These are phyloP conservation scores for Drosophila lutescens DNA, from an alignment of 2,888 invertebrate species.

Conservation along the genomic window DNA sequence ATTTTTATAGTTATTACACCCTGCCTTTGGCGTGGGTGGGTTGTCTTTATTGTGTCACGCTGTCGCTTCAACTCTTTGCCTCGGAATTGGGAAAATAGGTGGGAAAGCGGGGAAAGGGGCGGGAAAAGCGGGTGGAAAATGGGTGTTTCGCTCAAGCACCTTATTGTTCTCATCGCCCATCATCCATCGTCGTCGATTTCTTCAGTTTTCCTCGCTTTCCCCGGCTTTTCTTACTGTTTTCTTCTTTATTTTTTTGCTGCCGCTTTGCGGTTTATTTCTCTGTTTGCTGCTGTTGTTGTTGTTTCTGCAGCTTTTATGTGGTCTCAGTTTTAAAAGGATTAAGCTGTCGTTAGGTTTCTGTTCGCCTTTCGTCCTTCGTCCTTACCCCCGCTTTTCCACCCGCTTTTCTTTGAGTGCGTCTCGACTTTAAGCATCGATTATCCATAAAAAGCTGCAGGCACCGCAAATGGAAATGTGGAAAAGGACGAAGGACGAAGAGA, in stretches of 20 bases:
- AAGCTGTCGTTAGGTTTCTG: conserved; percentile 74
- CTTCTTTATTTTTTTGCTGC: conserved; percentile 21
- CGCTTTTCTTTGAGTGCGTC: conserved; percentile 39
- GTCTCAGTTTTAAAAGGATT: conserved; percentile 79
- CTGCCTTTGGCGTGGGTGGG: conserved; percentile 52
- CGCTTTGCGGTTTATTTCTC: conserved; percentile 48
- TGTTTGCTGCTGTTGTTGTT: conserved; percentile 35
- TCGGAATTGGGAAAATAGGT: background rate
- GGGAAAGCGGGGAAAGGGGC: background rate
- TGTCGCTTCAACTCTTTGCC: conserved; percentile 65
- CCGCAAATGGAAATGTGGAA: conserved; percentile 25
- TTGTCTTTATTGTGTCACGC: conserved; percentile 75
- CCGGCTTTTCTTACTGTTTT: conserved; percentile 25
- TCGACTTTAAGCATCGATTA: conserved; percentile 67
- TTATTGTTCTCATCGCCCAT: conserved; percentile 64
- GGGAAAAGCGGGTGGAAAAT: background rate
- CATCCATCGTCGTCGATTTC: conserved; percentile 48
- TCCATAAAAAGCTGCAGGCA: conserved; percentile 48
- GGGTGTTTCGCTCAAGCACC: conserved; percentile 53
- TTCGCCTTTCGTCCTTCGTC: background rate
- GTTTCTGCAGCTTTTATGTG: conserved; percentile 69
- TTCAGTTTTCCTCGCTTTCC: conserved; percentile 30
- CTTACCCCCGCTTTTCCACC: background rate
- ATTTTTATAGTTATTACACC: conserved; percentile 77
- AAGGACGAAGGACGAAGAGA: background rate